A percentile compares a stretch with the other conserved stretches of the same genome.
These are phyloP conservation scores for Nanger granti DNA, from an alignment of 2,113 vertebrate species.

Conservation along the genomic window DNA sequence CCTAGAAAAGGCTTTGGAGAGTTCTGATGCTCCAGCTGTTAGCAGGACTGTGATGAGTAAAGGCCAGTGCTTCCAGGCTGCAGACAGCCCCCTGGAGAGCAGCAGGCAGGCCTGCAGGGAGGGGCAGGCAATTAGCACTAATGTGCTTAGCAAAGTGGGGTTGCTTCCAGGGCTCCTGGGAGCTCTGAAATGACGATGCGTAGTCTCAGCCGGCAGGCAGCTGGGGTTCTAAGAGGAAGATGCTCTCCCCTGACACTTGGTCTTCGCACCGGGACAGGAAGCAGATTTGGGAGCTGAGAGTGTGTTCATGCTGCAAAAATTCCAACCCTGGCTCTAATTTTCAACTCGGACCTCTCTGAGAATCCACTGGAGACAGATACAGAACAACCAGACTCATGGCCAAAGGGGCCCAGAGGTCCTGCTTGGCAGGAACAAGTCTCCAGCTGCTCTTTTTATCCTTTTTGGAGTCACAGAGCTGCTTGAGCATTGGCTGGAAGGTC, in stretches of 20 bases:
- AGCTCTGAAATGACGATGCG: not conserved
- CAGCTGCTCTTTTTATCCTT: not conserved
- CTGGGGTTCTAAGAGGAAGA: not conserved
- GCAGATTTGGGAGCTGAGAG: not conserved
- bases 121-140: not conserved
- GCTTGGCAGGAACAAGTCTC: too few species aligned
- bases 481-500: not conserved
- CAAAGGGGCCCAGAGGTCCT: rapidly evolving
- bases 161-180: not conserved
- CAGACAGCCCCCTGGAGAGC: not conserved
- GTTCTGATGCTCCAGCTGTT: not conserved
- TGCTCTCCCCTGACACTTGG: not conserved
- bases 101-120: not conserved
- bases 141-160: not conserved
- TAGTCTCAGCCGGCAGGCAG: not conserved
- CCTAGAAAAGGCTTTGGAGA: not conserved
- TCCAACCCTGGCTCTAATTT: not conserved
- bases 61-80: not conserved
- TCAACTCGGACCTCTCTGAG: not conserved
- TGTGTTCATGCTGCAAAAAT: not conserved
- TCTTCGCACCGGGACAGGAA: not conserved
- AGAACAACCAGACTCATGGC: not conserved
- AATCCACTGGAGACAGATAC: not conserved
- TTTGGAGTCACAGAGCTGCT: not conserved
- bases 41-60: not conserved